phyloP scores from a whole-genome alignment of 2,113 vertebrate species.

The Pteronura brasiliensis region DNA sequence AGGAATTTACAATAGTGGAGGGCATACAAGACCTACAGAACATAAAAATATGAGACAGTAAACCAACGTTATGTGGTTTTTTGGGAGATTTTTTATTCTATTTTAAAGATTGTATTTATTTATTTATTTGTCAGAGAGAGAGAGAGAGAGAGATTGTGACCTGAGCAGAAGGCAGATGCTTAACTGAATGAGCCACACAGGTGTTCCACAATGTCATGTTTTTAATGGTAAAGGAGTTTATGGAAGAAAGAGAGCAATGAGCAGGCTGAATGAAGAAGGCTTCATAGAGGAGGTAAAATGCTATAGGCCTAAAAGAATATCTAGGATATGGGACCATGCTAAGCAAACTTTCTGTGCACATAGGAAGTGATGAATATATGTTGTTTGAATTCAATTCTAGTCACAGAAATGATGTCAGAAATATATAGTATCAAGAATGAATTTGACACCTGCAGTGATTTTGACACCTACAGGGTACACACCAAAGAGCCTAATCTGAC shows the following conservation, averaged over 20 bases:
- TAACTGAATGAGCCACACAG: neutral
- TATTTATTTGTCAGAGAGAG: neutral
- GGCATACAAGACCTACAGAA: neutral
- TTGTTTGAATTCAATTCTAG: neutral
- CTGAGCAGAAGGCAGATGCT: neutral
- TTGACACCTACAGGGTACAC: neutral
- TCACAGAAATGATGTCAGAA: slow-evolving; percentile 10
- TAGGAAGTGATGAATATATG: neutral
- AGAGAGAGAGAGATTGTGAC: no score
- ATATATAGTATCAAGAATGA: neutral
- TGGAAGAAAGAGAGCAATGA: neutral
- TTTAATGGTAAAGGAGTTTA: neutral
- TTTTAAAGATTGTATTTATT: neutral
- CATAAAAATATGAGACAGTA: neutral
- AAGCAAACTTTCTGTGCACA: neutral
- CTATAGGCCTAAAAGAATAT: neutral
- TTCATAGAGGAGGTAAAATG: slow-evolving; percentile 30
- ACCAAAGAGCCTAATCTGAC: neutral
- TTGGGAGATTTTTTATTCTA: no score
- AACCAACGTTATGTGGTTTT: neutral
- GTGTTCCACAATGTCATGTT: neutral
- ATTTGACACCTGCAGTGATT: neutral
- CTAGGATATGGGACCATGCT: neutral
- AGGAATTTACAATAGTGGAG: neutral
- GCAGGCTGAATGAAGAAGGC: neutral